These are phyloP conservation scores for Drosophila santomea DNA, from an alignment of 1,140 invertebrate genomes.

Conservation along the genomic window DNA sequence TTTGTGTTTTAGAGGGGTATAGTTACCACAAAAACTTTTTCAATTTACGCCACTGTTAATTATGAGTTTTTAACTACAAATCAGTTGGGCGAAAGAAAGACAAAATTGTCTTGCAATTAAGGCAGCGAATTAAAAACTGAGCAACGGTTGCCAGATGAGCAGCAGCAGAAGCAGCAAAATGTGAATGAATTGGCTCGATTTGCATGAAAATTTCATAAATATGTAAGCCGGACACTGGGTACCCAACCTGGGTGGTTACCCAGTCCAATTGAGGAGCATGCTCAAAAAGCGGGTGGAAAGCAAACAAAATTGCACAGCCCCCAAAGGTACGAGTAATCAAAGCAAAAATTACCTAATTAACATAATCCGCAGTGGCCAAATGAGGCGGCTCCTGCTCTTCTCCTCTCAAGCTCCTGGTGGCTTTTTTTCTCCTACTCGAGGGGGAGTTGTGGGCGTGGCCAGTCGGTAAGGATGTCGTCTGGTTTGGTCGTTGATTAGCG, in stretches of 20 bases:
- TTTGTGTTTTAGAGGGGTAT: conserved; percentile 1
- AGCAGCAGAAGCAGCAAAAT: conserved; percentile 33
- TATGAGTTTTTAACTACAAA: conserved; percentile 49
- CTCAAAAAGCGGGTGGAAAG: conserved; percentile 24
- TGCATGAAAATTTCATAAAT: conserved; percentile 82
- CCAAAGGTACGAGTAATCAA: conserved; percentile 79
- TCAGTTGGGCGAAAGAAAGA: conserved; percentile 6
- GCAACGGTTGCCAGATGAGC: conserved; percentile 29
- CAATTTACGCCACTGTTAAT: conserved; percentile 43
- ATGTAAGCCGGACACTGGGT: conserved; percentile 63
- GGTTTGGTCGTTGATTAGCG: conserved; percentile 66
- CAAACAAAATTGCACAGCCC: conserved; percentile 55
- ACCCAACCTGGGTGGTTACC: not conserved
- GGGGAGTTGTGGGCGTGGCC: conserved; percentile 27
- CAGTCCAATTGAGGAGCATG: conserved; percentile 3
- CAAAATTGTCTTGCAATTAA: conserved; percentile 51
- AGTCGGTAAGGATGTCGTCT: conserved; percentile 26
- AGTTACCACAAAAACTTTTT: conserved; percentile 37
- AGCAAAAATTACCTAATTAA: conserved; percentile 84
- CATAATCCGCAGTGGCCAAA: conserved; percentile 83
- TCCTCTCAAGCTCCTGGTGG: not conserved
- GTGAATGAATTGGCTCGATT: conserved; percentile 78
- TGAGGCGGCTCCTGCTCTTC: conserved; percentile 58
- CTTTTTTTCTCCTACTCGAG: not conserved
- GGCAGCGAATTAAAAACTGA: conserved; percentile 44